Percentiles rank a stretch among this genome's conserved stretches.
Conservation (phyloP, 2,888 invertebrate species). For the Norana najaformis region DNA sequence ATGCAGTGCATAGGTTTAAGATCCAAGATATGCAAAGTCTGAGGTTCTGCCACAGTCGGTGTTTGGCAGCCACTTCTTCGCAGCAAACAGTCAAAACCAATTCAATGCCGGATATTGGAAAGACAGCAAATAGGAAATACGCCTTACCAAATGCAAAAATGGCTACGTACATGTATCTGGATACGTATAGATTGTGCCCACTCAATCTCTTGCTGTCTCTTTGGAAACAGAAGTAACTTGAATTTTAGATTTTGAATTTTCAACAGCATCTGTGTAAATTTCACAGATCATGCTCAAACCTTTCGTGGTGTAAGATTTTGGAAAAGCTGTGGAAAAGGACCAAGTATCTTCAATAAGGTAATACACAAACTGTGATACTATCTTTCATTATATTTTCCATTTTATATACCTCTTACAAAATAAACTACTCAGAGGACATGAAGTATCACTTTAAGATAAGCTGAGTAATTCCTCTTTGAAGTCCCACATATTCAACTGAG, state of each 20-base stretch:
- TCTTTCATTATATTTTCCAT: too few species aligned
- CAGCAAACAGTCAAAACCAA: conserved; percentile 7
- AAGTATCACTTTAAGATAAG: too few species aligned
- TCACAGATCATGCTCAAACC: not conserved
- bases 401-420: too few species aligned
- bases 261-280: not conserved
- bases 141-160: not conserved
- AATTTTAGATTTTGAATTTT: not conserved
- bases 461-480: too few species aligned
- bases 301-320: too few species aligned
- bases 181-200: not conserved
- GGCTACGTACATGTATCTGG: not conserved
- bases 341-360: too few species aligned
- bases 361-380: too few species aligned
- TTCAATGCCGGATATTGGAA: conserved; percentile 6
- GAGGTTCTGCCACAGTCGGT: not conserved
- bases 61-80: not conserved
- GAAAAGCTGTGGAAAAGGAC: too few species aligned
- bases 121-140: not conserved
- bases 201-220: not conserved
- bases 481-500: too few species aligned
- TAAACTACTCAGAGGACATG: too few species aligned
- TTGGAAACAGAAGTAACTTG: not conserved
- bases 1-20: not conserved
- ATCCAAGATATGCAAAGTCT: not conserved